Evolutionary conservation across 2,113 vertebrate species (phyloP), one percentile per base, ranked within the genome.

Genomic region (Phylloscopus trochiloides): DNA sequence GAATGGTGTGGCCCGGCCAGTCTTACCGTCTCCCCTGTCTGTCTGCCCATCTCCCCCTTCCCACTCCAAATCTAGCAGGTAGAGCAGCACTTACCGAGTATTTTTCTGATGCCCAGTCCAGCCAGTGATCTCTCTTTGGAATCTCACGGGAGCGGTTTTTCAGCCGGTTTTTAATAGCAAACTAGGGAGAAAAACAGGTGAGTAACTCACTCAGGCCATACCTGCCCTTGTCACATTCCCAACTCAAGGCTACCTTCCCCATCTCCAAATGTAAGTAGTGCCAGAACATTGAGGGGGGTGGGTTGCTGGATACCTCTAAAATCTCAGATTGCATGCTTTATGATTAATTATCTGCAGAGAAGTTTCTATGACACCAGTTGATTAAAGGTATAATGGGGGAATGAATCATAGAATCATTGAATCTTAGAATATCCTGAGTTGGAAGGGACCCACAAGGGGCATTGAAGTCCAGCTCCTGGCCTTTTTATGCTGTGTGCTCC

Each of bases 21-120:
- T 42, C 61, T 25, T 47, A 32, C 14, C 54, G 43, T 34, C 54
- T 83, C 24, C 6, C 7, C 17, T 40, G 12, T 32, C 34, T 80
- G 21, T 63, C 72, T 83, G 59, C 24, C 40, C 2, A 1, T 15
- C 22, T 85, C 1, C 15, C 25, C 6, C 24, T 79, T 68, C 14
- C 55, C 62, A 22, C 55, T 63, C 29, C 40, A 84, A 59, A 52
- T 9, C 17, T 47, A 59, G 13, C 59, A 70, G n/a, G 14, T 8
- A 65, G 47, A 42, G 42, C 42, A 75, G 29, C 7, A 42, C 97
- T 98, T 98, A 99, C 99, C 3, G 99, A 96, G 85, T 99, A 99
- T 66, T 99, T 99, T 86, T 99, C 99, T 67, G 98, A 98, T 2
- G 99, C 99, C 99, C 99, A 99, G 96, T 99, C 99, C 88, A 99